A percentile compares a stretch with the other conserved stretches of the same genome.
Evolutionary conservation across 2,113 vertebrate genomes (phyloP).

Genomic region (Lophura nycthemera): DNA sequence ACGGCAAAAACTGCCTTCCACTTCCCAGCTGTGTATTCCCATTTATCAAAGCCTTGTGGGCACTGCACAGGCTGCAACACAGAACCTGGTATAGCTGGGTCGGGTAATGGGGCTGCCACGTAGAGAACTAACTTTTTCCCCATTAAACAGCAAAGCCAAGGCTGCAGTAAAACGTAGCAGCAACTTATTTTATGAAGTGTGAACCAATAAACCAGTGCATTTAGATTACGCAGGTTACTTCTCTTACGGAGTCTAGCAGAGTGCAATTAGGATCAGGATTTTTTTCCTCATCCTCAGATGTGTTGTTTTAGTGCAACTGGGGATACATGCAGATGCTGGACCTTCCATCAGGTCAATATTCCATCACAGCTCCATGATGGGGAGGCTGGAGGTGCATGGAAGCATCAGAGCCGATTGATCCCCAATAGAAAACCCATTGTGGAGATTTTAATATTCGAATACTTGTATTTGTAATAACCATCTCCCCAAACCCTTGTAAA

Average conservation of each 20-base stretch:
- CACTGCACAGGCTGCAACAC: slow-evolving; percentile 7
- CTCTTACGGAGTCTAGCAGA: neutral
- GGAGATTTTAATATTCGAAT: fast-evolving
- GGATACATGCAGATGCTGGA: fast-evolving
- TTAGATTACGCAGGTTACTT: neutral
- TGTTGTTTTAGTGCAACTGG: neutral
- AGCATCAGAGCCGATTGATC: fast-evolving
- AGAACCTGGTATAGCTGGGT: neutral
- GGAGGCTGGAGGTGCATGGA: neutral
- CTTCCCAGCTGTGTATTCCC: slow-evolving; percentile 54
- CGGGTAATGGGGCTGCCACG: slow-evolving; percentile 19
- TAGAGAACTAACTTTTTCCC: slow-evolving; percentile 15
- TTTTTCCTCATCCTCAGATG: neutral
- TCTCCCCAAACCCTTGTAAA: no score
- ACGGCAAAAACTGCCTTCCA: slow-evolving; percentile 3
- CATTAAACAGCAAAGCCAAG: slow-evolving; percentile 10
- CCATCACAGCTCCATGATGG: fast-evolving
- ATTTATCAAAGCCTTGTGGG: slow-evolving; percentile 44
- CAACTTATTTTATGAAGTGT: slow-evolving; percentile 66
- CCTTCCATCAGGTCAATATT: fast-evolving
- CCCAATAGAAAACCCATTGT: neutral
- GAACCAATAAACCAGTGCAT: slow-evolving; percentile 69
- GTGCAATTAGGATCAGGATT: neutral
- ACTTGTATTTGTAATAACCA: neutral
- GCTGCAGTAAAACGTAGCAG: slow-evolving; percentile 64